Evolutionary conservation across 2,888 invertebrate species (phyloP).

Genomic region (Nemotelus nigrinus): DNA sequence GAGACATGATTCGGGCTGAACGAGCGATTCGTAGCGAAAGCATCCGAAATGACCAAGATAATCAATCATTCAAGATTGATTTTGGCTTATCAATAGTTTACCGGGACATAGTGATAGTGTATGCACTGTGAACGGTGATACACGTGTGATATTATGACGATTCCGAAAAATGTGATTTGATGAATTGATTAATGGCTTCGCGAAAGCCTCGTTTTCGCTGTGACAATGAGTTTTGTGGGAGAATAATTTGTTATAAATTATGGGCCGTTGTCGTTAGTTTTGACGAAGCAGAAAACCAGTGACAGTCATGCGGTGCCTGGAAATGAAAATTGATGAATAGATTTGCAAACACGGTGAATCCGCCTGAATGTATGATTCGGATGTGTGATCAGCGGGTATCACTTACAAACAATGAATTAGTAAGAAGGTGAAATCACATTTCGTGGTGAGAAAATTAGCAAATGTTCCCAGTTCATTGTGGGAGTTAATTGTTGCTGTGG

Average conservation of each 20-base stretch:
- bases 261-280: constrained; percentile 16
- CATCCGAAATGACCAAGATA: neutral
- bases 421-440: no score
- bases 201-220: neutral
- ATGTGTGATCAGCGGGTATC: no score
- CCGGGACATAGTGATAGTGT: constrained; percentile 8
- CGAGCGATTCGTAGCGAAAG: neutral
- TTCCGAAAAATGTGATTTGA: constrained; percentile 8
- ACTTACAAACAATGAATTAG: no score
- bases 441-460: no score
- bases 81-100: constrained; percentile 34
- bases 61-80: constrained; percentile 38
- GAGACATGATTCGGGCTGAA: neutral
- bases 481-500: no score
- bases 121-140: neutral
- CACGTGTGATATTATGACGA: constrained; percentile 18
- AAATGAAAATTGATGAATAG: neutral
- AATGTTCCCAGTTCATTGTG: no score
- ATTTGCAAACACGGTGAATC: no score
- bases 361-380: no score
- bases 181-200: constrained; percentile 4
- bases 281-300: neutral
- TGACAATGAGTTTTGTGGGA: neutral
- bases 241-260: constrained; percentile 11
- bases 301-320: constrained; percentile 1